Evolutionary conservation across 2,888 invertebrate genomes (phyloP), one percentile per base, ranked within the genome.

Genomic region (Crepidodera aurea): DNA sequence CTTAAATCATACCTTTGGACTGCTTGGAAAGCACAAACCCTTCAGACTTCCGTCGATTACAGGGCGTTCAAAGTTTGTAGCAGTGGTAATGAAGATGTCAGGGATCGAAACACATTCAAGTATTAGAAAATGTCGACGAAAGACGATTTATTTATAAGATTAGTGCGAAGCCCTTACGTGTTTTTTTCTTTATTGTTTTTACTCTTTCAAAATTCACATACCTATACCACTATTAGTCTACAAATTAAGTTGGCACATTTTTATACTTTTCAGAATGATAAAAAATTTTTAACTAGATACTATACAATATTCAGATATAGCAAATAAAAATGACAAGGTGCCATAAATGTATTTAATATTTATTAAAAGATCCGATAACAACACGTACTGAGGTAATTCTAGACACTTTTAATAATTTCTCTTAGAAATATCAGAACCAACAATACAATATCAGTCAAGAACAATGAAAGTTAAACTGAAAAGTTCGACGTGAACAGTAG

Each of bases 201-300:
- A 51, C 10, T 51, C 25, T 29, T 48, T 48, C 6, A 29, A 44
- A 27, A 48, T 51, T 61, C 32, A 54, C 42, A 44, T 56, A 32
- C 42, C 55, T 59, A 63, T 59, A 50, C 63, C 19, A 29, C 63
- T 63, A 63, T 25, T 59, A 59, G 42, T 58, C 50, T 63, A 63
- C 48, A 54, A 58, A 59, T 63, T 54, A 58, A 19, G 37, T 63
- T 63, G 63, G 63, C 63, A 63, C 63, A 63, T 39, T 59, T 59
- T 63, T 44, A 57, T 59, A 58, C 48, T 44, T 62, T 53, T 40
- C 34, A 54, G 37, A 54, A 46, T 34, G 22, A 53, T 61, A 64
- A 61, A 62, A 59, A 63, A 58, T 56, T 50, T n/a, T 64, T 64
- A 60, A 27, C 40, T 54, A 42, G 40, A 46, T 46, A 22, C 46